Base-by-base conservation (phyloP, 2,888 invertebrate genomes). In the Clusia tigrina region DNA sequence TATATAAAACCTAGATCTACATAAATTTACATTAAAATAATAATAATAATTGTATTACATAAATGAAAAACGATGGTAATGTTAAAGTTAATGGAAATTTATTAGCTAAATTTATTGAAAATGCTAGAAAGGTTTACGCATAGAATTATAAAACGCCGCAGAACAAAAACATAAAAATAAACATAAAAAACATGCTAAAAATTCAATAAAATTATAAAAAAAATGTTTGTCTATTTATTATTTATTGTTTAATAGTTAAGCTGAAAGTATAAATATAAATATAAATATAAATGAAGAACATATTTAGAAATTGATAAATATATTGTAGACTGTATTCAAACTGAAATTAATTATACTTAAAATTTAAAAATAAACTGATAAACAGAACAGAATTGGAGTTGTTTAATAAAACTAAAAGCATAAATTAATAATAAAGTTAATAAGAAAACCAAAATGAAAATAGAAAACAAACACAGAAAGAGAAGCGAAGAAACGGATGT, bases 281-380 rank as follows among this genome's bases (percentile, higher is more conserved):
- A 38, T 60, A 60, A n/a, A 26, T 17, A 58, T 58, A 54, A n/a
- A 57, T 22, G 38, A 37, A 46, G 20, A 55, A 58, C 42, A 55
- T 48, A 63, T n/a, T 54, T 38, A 46, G 12, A 32, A 23, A 24
- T 25, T 25, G 32, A 54, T 12, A 51, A 48, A 61, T 46, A 54
- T 54, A 55, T 48, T 60, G 55, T 54, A 53, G 60, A 60, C 54
- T 53, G 59, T 60, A 59, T 60, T 54, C 18, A 54, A 60, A 56
- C 23, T 25, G 22, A 18, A 48, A 48, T 48, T 48, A 22, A 48
- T 48, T 48, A 48, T 48, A 48, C 48, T 48, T 48, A 3, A 48
- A 57, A 2, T 1, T 18, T 17, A 46, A 26, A 57, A 24, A 48
- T 9, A 24, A 1, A 56, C n/a, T 10, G 2, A 58, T 23, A 42